Evolutionary conservation across 2,888 invertebrate genomes (phyloP).

Genomic region (Eulithis testata): DNA sequence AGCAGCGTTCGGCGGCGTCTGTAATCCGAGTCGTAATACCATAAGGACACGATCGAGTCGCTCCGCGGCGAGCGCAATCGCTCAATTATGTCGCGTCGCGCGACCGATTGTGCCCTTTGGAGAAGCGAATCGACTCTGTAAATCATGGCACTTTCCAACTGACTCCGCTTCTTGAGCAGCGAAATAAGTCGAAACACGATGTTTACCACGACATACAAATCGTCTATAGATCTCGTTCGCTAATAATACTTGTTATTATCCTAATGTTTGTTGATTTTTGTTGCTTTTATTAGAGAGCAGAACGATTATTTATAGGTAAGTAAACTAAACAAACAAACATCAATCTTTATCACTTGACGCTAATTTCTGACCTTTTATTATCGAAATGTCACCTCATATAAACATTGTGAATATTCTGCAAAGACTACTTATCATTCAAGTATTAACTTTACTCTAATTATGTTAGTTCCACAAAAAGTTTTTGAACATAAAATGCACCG

Average conservation of each 20-base stretch:
- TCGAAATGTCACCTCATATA: conserved; percentile 50
- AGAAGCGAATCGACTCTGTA: conserved; percentile 42
- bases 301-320: not conserved
- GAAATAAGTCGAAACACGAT: conserved; percentile 50
- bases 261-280: too few species aligned
- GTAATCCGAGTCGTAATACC: conserved; percentile 53
- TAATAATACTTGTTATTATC: conserved; percentile 39
- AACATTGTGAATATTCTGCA: conserved; percentile 12
- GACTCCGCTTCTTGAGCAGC: conserved; percentile 48
- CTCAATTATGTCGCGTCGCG: conserved; percentile 23
- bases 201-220: conserved; percentile 60
- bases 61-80: conserved; percentile 32
- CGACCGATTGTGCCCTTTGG: conserved; percentile 29
- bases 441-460: not conserved
- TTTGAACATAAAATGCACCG: conserved; percentile 16
- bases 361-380: conserved; percentile 52
- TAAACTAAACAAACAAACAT: not conserved
- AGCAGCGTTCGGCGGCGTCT: conserved; percentile 74
- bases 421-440: conserved; percentile 2
- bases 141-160: conserved; percentile 39
- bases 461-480: conserved; percentile 17
- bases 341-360: conserved; percentile 39
- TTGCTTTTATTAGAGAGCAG: conserved; percentile 16
- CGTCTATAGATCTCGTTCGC: conserved; percentile 47
- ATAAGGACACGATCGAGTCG: conserved; percentile 42